Conservation (phyloP, 2,888 invertebrate genomes). For the Stegophylla sp. region DNA sequence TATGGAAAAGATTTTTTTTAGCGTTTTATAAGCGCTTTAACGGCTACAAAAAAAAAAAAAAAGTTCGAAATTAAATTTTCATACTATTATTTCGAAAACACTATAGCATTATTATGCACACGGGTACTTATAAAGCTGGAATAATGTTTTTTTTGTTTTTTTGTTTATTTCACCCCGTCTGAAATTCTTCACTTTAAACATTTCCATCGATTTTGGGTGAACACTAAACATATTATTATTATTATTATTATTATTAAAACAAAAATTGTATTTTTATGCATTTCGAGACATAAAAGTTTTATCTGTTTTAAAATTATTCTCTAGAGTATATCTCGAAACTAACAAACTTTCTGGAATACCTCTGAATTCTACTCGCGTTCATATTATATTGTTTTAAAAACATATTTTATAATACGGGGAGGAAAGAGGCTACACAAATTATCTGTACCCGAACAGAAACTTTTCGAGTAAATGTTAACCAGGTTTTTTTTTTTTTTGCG, state of each 20-base stretch:
- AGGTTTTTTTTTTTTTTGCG: too few species aligned
- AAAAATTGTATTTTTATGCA: too few species aligned
- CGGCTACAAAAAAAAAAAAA: neutral
- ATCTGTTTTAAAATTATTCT: conserved; percentile 18
- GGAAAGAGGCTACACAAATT: neutral
- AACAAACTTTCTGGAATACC: neutral
- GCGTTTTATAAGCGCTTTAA: too few species aligned
- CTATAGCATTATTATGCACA: too few species aligned
- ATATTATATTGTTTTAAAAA: neutral
- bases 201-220: neutral
- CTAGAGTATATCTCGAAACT: neutral
- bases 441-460: too few species aligned
- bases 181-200: neutral
- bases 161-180: neutral
- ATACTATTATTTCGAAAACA: neutral
- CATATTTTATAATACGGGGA: neutral
- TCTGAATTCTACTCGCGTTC: neutral
- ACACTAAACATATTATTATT: neutral
- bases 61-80: neutral
- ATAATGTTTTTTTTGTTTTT: neutral
- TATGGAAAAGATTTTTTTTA: neutral
- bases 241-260: too few species aligned
- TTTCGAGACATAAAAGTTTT: too few species aligned
- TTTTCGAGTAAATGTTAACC: neutral
- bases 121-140: neutral